Evolutionary conservation across 2,113 vertebrate species (phyloP).

Genomic region (Tachycineta bicolor): DNA sequence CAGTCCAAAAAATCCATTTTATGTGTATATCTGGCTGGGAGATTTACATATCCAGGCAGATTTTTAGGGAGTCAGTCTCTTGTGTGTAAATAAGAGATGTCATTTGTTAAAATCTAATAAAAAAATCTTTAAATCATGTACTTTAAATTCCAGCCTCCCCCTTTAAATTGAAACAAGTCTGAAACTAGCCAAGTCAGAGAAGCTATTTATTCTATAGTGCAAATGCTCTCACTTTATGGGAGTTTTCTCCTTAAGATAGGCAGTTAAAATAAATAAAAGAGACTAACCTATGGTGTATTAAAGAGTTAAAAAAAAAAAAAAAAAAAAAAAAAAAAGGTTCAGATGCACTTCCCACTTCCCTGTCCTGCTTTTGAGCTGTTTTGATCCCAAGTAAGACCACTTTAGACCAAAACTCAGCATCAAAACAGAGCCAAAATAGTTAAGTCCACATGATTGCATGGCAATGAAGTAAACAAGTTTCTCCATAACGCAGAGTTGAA

Average conservation of each 20-base stretch:
- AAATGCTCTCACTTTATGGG: not conserved
- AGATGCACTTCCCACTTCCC: not conserved
- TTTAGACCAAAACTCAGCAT: not conserved
- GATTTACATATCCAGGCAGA: constrained; percentile 58
- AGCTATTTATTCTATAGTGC: constrained; percentile 5
- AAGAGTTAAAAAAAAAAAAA: not conserved
- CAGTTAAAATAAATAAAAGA: not conserved
- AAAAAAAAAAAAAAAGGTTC: not conserved
- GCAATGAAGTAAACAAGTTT: constrained; percentile 47
- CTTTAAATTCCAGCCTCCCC: constrained; percentile 47
- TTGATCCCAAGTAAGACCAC: not conserved
- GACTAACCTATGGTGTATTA: not conserved
- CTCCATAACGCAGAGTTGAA: not conserved
- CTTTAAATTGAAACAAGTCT: constrained; percentile 37
- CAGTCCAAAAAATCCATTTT: constrained; percentile 52
- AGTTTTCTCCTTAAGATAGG: not conserved
- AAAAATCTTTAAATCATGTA: constrained; percentile 51
- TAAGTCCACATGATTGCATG: not conserved
- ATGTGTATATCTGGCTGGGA: constrained; percentile 30
- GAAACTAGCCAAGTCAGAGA: not conserved
- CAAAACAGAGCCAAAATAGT: not conserved
- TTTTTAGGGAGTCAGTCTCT: constrained; percentile 52
- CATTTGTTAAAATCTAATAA: constrained; percentile 62
- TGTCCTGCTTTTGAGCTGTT: not conserved
- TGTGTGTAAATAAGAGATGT: constrained; percentile 60